These are phyloP conservation scores for Herminia tarsipennalis DNA, from an alignment of 2,888 invertebrate genomes.

Conservation along the genomic window DNA sequence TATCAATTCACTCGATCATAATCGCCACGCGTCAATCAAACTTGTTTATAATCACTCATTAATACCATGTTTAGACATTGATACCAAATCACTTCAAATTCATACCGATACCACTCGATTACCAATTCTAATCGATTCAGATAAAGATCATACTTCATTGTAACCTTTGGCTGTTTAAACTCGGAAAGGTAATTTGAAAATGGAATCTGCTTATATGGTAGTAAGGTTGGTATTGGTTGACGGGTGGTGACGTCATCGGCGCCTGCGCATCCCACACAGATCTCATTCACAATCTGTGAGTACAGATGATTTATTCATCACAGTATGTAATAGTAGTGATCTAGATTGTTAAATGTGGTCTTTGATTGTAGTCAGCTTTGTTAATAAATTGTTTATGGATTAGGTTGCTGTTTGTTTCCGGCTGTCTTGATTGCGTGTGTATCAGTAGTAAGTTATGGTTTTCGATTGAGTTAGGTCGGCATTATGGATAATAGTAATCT, in stretches of 20 bases:
- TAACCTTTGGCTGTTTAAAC: constrained; percentile 20
- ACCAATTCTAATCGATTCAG: constrained; percentile 15
- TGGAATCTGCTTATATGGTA: constrained; percentile 52
- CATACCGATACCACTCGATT: constrained; percentile 11
- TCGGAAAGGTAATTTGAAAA: constrained; percentile 44
- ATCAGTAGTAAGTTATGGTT: too few relatives aligned
- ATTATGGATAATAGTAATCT: too few relatives aligned
- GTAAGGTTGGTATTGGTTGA: constrained; percentile 52
- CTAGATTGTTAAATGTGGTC: constrained; percentile 54
- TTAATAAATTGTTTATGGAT: too few relatives aligned
- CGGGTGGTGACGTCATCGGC: constrained; percentile 63
- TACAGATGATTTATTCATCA: constrained; percentile 71
- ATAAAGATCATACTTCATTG: constrained; percentile 29
- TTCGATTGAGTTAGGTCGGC: too few relatives aligned
- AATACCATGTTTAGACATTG: constrained; percentile 44
- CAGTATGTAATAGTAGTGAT: constrained; percentile 54
- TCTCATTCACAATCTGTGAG: constrained; percentile 60
- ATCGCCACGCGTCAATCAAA: constrained; percentile 39
- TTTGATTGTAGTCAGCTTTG: constrained; percentile 39
- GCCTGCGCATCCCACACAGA: constrained; percentile 72
- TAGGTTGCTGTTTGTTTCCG: too few relatives aligned
- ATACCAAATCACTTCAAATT: constrained; percentile 37
- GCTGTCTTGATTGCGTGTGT: too few relatives aligned
- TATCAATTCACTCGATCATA: constrained; percentile 30
- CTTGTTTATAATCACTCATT: constrained; percentile 40